Conservation (phyloP, 2,797 vertebrate species). For the Pangasius krempfi region DNA sequence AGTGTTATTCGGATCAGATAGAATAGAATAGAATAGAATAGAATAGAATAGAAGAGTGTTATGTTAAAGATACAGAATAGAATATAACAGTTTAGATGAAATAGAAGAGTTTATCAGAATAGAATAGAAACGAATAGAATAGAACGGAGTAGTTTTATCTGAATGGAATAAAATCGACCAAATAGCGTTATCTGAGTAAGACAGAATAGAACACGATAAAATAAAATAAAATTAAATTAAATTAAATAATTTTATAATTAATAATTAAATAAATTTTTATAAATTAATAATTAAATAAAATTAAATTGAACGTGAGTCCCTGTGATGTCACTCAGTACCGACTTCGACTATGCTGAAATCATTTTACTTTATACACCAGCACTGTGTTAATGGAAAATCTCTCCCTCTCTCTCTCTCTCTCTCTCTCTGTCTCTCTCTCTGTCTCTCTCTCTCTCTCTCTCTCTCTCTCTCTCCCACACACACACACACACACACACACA, state of each 20-base stretch:
- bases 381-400: conserved; percentile 1
- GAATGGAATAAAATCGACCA: too few relatives aligned
- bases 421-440: neutral
- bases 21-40: neutral
- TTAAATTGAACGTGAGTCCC: too few relatives aligned
- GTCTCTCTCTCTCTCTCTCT: too few relatives aligned
- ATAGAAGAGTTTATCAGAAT: neutral
- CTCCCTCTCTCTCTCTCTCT: neutral
- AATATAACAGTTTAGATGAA: neutral
- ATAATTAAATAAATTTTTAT: too few relatives aligned
- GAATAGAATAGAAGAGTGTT: neutral
- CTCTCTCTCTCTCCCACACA: too few relatives aligned
- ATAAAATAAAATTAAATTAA: too few relatives aligned
- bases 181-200: too few relatives aligned
- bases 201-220: too few relatives aligned
- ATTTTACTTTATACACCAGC: neutral
- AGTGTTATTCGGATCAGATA: neutral
- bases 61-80: neutral
- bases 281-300: too few relatives aligned
- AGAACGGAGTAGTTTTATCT: neutral
- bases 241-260: too few relatives aligned
- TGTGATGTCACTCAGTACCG: neutral
- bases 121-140: neutral
- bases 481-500: neutral
- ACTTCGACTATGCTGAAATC: neutral